Base-by-base conservation (phyloP, 2,797 vertebrate genomes). In the Coreius guichenoti region DNA sequence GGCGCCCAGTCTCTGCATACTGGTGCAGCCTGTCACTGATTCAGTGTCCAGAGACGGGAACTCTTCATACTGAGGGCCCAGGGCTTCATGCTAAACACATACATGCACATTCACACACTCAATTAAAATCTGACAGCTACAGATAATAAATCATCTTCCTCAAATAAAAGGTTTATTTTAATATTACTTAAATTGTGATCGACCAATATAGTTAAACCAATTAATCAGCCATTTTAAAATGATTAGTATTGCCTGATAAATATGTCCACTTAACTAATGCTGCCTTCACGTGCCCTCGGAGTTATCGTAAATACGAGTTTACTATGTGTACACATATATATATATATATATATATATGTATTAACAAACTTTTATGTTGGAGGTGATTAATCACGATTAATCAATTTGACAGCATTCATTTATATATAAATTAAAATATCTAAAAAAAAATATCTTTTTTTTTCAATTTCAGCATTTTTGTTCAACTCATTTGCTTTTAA, bases 1-100 rank as follows among this genome's bases (percentile, higher is more conserved):
- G 74, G 98, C 97, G 54, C 97, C 98, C 16, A 99, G 96, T 75
- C 98, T 95, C 89, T 99, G 97, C 96, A 99, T 97, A 3, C 96
- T 95, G 82, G 93, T 98, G 93, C 94, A 97, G 87, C 98, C 98
- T 12, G 96, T 92, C 86, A 96, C 93, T 0, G 96, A 95, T 70
- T 99, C 98, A 0, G 92, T 96, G 87, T 99, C 98, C 93, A 98
- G 90, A 1, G 96, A 92, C 4, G 97, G 96, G 89, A 98, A 98
- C 79, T 99, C 98, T 91, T 99, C 98, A 58, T 98, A 98, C 90
- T 96, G 96, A 8, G 95, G 94, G 83, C 96, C 94, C 67, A 94
- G 92, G 87, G 96, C 94, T 90, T 98, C 97, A 70, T 96, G 93
- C 97, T 98, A 86, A 58, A 87, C 58, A 80, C 56, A 81, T 77